Evolutionary conservation across 1,140 invertebrate species (phyloP), one percentile per base, ranked within the genome.

Genomic region (Tetraneura akinire): DNA sequence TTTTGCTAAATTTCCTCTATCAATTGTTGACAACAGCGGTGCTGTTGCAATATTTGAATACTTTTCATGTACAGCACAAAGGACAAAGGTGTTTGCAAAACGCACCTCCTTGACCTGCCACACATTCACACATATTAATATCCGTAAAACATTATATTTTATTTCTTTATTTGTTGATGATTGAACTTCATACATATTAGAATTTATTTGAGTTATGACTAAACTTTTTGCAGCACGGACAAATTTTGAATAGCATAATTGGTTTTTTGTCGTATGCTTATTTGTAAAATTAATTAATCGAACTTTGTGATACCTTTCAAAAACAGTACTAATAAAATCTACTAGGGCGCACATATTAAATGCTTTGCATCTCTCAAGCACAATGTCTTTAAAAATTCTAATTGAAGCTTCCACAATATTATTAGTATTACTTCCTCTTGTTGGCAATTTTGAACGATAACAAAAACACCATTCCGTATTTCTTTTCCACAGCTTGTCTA

Each of bases 261-360:
- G 51, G 21, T 55, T 55, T 55, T 55, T 55, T 21, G 51, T 55
- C n/a, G 9, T 55, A 21, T n/a, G 51, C 9, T 55, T 55, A 4
- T 55, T 55, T n/a, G 51, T 10, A 55, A 55, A 55, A 55, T 55
- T 55, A 10, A 55, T 55, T 55, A 21, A 55, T 55, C 51, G 51
- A n/a, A 55, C 51, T 55, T 55, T 55, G 3, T 21, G 51, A 55
- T 55, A 55, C 2, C n/a, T 55, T 55, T 55, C 51, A 55, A 55
- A 55, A 10, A 55, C 51, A 8, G 9, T 55, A n/a, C n/a, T 21
- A 55, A 55, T 55, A 55, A 55, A 55, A 55, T 55, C 51, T 11
- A n/a, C 51, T 55, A 55, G 21, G 51, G 51, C 51, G 21, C 53
- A 53, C n/a, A n/a, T n/a, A n/a, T n/a, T n/a, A n/a, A n/a, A n/a